Evolutionary conservation across 2,888 invertebrate species (phyloP), one percentile per base, ranked within the genome.

Genomic region (Ochropleura plecta): DNA sequence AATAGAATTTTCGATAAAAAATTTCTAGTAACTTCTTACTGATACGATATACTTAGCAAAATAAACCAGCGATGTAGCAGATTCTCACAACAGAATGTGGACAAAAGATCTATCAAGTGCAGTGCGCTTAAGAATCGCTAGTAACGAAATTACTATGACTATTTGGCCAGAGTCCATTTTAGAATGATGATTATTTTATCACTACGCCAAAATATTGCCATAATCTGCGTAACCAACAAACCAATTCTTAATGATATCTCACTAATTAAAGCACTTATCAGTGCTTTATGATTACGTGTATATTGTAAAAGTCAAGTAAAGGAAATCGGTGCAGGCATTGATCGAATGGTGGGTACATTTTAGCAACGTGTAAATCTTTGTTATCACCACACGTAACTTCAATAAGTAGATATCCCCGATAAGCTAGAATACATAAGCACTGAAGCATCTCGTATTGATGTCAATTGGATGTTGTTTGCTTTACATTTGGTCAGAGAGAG

Each of bases 391-490:
- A 72, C 68, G n/a, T 69, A 73, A 30, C 12, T n/a, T 20, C 16
- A 68, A 42, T 64, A 71, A 59, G 20, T 48, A 68, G 4, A 5
- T 51, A 60, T 63, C 40, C 40, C 16, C 8, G 79, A 80, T 79
- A 83, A 59, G 53, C 3, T 18, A 42, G 6, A 48, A 67, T 70
- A 79, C 18, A 40, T 49, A 48, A 55, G 16, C 51, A 51, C 46
- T 77, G 42, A 49, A 60, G 6, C n/a, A 79, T 12, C 49, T 57
- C n/a, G 55, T 69, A 62, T 83, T 62, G 10, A 62, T 69, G 83
- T 73, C 68, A 79, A 53, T 69, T 69, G 44, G 5, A 16, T 16
- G 14, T 68, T 81, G 49, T 83, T 81, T 81, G 48, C 57, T 12
- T 46, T 44, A 60, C 51, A 71, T 53, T 83, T 51, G 46, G 20